Percentiles rank a stretch among this genome's conserved stretches.
Conservation (phyloP, 2,113 vertebrate genomes). For the Nanger granti region DNA sequence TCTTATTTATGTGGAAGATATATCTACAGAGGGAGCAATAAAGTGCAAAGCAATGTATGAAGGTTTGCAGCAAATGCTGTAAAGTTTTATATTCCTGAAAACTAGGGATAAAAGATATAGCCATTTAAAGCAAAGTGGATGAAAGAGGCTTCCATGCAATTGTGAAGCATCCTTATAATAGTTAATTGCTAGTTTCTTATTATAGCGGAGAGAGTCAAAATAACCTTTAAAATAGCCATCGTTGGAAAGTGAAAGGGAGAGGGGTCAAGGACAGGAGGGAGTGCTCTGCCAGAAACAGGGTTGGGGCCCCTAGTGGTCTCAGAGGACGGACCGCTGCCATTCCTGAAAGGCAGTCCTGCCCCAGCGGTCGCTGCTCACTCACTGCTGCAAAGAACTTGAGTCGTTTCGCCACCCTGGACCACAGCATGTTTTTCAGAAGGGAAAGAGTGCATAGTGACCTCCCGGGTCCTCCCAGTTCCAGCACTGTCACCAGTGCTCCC, state of each 20-base stretch:
- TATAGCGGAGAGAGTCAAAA: slow-evolving; percentile 43
- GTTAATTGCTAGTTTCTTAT: slow-evolving; percentile 71
- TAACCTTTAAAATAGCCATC: slow-evolving; percentile 2
- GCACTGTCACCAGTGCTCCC: fast-evolving
- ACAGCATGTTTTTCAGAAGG: neutral
- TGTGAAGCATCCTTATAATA: slow-evolving; percentile 69
- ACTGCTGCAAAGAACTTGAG: neutral
- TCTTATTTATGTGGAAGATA: slow-evolving; percentile 73
- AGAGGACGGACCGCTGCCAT: neutral
- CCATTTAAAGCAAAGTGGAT: slow-evolving; percentile 72
- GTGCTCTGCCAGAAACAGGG: neutral
- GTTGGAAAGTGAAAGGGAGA: neutral
- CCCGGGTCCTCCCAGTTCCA: neutral
- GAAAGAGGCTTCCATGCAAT: slow-evolving; percentile 64
- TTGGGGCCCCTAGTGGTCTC: neutral
- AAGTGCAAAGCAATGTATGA: slow-evolving; percentile 74
- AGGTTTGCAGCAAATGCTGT: slow-evolving; percentile 73
- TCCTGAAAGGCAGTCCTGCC: neutral
- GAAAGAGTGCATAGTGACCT: no score
- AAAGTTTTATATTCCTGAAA: slow-evolving; percentile 82
- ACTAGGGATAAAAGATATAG: slow-evolving; percentile 75
- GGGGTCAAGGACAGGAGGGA: neutral
- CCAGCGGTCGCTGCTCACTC: neutral
- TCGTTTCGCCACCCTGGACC: neutral
- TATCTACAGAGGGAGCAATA: slow-evolving; percentile 77